Base-by-base conservation (phyloP, 2,888 invertebrate genomes). In the Athalia cordata region DNA sequence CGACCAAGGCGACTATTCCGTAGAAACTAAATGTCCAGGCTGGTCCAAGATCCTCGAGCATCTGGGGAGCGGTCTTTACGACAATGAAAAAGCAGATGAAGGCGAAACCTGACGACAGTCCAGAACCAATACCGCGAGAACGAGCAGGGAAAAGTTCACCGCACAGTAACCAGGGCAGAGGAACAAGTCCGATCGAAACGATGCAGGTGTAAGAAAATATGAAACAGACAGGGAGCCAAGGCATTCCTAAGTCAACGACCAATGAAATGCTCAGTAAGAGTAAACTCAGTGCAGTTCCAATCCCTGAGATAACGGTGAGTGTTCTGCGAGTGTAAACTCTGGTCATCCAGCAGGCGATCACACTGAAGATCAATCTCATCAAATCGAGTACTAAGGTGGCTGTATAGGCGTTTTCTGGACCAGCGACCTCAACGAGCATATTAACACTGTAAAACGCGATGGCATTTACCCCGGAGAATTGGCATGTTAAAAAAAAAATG, bases 161-260 rank as follows among this genome's bases (percentile, higher is more conserved):
- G 81, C 94, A 93, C 93, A 95, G 93, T 50, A 94, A 93, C 93
- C 95, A 95, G 0, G 95, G 95, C 72, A 95, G 85, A 0, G 95
- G 94, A 9, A 94, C 92, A 15, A 94, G 86, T 0, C 95, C 94
- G 75, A 93, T 90, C 0, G 93, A 92, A 68, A 93, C 91, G 72
- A 93, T 93, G 64, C 92, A 91, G 9, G 93, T 93, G 83, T 94
- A 94, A 1, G 90, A 85, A 87, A 94, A 86, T 74, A 93, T 85
- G 86, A 92, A 91, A 81, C 92, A 85, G 82, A 93, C 84, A 0
- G 93, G 91, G 5, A 92, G 79, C 92, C 92, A 92, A 1, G 92
- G 90, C 87, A 91, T 89, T 76, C 91, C 89, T 9, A 91, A 86
- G 80, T 87, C 89, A 52, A 91, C 83, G 84, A 91, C 91, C 81